Evolutionary conservation across 2,888 invertebrate species (phyloP).

Genomic region (Orthosia incerta): DNA sequence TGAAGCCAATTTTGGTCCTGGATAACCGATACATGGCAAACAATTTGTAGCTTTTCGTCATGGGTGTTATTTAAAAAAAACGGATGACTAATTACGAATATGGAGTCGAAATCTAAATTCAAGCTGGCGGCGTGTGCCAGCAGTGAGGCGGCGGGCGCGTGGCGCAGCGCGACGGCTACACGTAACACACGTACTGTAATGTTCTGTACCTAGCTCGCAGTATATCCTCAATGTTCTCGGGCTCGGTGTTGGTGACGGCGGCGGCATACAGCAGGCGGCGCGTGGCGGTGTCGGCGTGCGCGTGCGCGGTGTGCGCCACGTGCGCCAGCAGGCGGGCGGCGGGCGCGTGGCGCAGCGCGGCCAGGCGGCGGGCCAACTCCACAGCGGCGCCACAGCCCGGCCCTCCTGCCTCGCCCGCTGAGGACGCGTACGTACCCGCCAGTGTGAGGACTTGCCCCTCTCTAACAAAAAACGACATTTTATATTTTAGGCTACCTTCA

Average conservation of each 20-base stretch:
- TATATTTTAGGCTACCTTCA: not conserved
- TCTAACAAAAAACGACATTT: not conserved
- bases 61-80: too few species aligned
- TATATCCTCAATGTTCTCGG: constrained; percentile 68
- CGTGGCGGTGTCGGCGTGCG: constrained; percentile 75
- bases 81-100: too few species aligned
- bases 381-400: constrained; percentile 73
- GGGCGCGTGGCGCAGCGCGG: constrained; percentile 70
- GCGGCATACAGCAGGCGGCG: constrained; percentile 78
- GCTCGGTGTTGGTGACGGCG: constrained; percentile 70
- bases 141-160: constrained; percentile 70
- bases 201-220: constrained; percentile 72
- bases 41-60: too few species aligned
- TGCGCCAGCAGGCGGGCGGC: constrained; percentile 72
- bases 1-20: too few species aligned
- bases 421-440: constrained; percentile 71
- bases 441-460: constrained; percentile 76
- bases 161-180: constrained; percentile 65
- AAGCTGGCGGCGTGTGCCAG: constrained; percentile 64
- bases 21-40: too few species aligned
- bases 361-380: constrained; percentile 74
- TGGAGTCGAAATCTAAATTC: too few species aligned
- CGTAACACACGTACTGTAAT: not conserved
- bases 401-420: constrained; percentile 73
- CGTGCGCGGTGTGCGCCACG: constrained; percentile 72